Base-by-base conservation (phyloP, 2,113 vertebrate genomes). In the Echinops telfairi region DNA sequence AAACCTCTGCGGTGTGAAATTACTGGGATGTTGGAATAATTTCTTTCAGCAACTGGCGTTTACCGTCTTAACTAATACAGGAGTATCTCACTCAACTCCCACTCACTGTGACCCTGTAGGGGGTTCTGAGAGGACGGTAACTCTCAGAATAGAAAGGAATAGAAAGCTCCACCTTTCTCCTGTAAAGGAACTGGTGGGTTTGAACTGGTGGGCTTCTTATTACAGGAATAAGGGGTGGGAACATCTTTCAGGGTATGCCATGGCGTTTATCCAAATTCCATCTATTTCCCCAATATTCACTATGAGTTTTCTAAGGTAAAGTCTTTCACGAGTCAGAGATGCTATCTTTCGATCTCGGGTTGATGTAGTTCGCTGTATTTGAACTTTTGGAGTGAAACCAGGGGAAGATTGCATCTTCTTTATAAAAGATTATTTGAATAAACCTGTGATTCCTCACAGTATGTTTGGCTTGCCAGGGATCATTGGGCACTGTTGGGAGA, bases 301-400 rank as follows among this genome's bases (percentile, higher is more conserved):
- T 10, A 16, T 43, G 25, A 47, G 86, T 86, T 78, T 87, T 86
- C 73, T 25, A 70, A 58, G 25, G 80, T 47, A 70, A 76, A 64
- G 47, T 73, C 75, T 93, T 88, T 86, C 87, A 95, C 36, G 75
- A 90, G 77, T 12, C 84, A 93, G 16, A 33, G 53, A 25, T 47
- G 29, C 31, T 89, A 84, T 57, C 70, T 88, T 86, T 75, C 84
- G 71, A 27, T 77, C 81, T 36, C 19, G 25, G 36, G 9, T 38
- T 78, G 25, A 29, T 81, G 25, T 92, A 80, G 76, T 38, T 92
- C 86, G 83, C 20, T 47, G 33, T 9, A 64, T 70, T 94, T 91
- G 76, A 83, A 83, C 9, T 62, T 27, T 73, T 75, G 81, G 62
- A 40, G 17, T 73, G 79, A 83, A 82, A 86, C 3, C 16, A 58